Conservation (phyloP, 2,113 vertebrate genomes). For the Colaptes auratus region DNA sequence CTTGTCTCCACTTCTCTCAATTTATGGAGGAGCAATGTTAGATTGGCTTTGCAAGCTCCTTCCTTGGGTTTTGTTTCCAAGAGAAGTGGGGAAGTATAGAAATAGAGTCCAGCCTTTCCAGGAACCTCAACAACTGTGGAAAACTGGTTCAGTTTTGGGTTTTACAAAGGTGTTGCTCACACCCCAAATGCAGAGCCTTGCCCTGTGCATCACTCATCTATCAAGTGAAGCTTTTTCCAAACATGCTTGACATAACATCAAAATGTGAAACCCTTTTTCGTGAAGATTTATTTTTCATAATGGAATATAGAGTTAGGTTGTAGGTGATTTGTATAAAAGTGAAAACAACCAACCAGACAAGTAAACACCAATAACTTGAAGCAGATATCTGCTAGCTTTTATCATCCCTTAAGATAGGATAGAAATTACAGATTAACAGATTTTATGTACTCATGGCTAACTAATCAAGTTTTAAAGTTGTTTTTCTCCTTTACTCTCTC, state of each 20-base stretch:
- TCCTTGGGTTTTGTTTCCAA: not conserved
- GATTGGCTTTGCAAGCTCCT: not conserved
- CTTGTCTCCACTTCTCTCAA: not conserved
- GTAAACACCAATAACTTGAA: not conserved
- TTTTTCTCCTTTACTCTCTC: not conserved
- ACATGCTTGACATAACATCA: not conserved
- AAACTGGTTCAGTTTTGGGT: not conserved
- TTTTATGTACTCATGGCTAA: not conserved
- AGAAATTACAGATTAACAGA: not conserved
- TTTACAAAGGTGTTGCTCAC: not conserved
- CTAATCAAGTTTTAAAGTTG: not conserved
- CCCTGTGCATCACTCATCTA: not conserved
- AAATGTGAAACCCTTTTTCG: not conserved
- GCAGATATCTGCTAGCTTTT: not conserved
- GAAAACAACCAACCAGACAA: not conserved
- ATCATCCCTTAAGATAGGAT: not conserved
- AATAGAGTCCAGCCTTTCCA: not conserved
- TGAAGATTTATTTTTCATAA: not conserved
- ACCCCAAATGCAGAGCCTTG: not conserved
- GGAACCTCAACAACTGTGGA: not conserved
- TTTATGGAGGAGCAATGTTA: not conserved
- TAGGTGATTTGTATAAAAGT: not conserved
- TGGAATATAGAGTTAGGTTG: not conserved
- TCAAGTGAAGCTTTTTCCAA: not conserved
- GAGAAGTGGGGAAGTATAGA: not conserved